Percentiles rank a stretch among this genome's conserved stretches.
Conservation (phyloP, 2,797 vertebrate genomes). For the Sebastes oblongus region DNA sequence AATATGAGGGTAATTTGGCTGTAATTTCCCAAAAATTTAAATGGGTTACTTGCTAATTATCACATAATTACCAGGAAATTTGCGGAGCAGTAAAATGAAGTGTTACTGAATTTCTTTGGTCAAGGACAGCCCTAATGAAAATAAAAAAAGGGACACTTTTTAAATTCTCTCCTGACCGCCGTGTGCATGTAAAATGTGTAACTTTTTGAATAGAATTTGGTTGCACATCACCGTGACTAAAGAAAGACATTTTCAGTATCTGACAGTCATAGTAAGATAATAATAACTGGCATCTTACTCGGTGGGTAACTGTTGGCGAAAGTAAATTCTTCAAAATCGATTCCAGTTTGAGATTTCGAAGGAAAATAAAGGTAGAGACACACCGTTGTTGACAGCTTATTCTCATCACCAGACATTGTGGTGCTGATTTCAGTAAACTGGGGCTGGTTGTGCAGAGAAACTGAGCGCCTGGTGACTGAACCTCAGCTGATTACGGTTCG, state of each 20-base stretch:
- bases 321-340: background rate
- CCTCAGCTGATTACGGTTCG: conserved; percentile 59
- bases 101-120: too few relatives aligned
- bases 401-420: background rate
- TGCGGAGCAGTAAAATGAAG: too few relatives aligned
- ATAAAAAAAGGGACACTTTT: background rate
- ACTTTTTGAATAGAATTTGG: background rate
- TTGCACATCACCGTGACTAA: background rate
- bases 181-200: background rate
- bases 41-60: too few relatives aligned
- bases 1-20: too few relatives aligned
- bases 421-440: background rate
- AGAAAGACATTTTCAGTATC: background rate
- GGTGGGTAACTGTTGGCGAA: background rate
- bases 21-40: too few relatives aligned
- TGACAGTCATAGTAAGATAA: background rate
- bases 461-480: conserved; percentile 40
- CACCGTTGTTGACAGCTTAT: background rate
- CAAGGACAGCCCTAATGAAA: background rate
- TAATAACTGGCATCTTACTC: background rate
- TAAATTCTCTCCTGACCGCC: background rate
- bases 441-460: background rate
- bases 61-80: too few relatives aligned
- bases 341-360: background rate
- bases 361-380: background rate